phyloP scores from a whole-genome alignment of 2,888 invertebrate genomes.

The Hoplodrina blanda region DNA sequence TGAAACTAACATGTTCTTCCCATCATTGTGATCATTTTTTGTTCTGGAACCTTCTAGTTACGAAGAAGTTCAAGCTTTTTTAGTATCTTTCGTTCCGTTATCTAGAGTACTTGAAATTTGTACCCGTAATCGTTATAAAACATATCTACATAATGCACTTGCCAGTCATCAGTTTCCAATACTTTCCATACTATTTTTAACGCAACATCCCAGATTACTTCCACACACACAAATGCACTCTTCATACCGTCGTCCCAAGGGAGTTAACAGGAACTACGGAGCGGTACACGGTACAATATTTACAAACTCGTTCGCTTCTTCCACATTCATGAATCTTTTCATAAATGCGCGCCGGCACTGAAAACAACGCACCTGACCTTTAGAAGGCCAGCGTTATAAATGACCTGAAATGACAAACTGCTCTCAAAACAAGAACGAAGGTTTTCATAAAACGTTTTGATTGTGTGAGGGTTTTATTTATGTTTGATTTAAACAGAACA shows the following conservation, averaged over 20 bases:
- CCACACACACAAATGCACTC: constrained; percentile 34
- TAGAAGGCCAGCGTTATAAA: constrained; percentile 47
- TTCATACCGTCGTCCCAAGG: constrained; percentile 22
- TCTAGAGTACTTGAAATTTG: background rate
- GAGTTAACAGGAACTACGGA: constrained; percentile 46
- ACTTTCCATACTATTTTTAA: constrained; percentile 6
- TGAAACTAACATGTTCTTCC: too few relatives aligned
- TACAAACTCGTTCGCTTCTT: constrained; percentile 42
- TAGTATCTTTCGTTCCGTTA: too few relatives aligned
- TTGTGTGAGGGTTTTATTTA: constrained; percentile 6
- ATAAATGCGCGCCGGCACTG: constrained; percentile 46
- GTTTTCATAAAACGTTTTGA: constrained; percentile 17
- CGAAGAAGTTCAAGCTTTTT: too few relatives aligned
- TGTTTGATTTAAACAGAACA: background rate
- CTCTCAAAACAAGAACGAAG: constrained; percentile 27
- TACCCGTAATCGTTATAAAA: background rate
- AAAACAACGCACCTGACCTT: constrained; percentile 52
- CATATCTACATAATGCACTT: background rate
- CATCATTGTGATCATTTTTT: too few relatives aligned
- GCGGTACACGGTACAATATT: constrained; percentile 52
- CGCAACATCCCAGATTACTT: constrained; percentile 27
- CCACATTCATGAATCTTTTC: constrained; percentile 60
- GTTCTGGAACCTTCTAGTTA: too few relatives aligned
- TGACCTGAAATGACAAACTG: constrained; percentile 39
- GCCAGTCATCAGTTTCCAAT: constrained; percentile 2